Evolutionary conservation across 2,797 vertebrate genomes (phyloP).

Genomic region (Notolabrus celidotus): DNA sequence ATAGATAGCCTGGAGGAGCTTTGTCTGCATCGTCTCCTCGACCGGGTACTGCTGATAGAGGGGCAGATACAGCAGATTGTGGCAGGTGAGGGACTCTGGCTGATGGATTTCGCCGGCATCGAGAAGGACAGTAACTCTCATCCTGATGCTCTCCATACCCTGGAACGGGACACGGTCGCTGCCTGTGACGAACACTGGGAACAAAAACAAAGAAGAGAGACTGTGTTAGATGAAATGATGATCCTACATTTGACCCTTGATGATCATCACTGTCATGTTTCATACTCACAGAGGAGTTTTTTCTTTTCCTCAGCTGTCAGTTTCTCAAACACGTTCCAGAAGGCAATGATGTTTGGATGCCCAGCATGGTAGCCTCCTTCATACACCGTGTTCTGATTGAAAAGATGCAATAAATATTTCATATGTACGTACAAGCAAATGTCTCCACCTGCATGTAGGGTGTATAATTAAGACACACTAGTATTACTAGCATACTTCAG

Average conservation of each 20-base stretch:
- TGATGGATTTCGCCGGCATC: conserved; percentile 72
- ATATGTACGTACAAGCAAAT: no score
- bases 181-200: conserved; percentile 88
- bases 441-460: no score
- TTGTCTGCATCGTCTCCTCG: conserved; percentile 71
- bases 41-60: conserved; percentile 79
- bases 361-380: conserved; percentile 89
- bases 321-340: conserved; percentile 95
- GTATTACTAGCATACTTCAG: no score
- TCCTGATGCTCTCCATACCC: conserved; percentile 74
- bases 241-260: not conserved
- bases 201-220: not conserved
- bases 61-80: conserved; percentile 78
- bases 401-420: not conserved
- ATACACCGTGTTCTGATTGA: conserved; percentile 91
- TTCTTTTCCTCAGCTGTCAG: conserved; percentile 92
- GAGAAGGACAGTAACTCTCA: conserved; percentile 75
- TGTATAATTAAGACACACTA: no score
- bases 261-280: not conserved
- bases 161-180: conserved; percentile 79
- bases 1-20: conserved; percentile 81
- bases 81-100: conserved; percentile 83
- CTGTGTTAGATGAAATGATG: not conserved
- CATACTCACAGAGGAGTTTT: conserved; percentile 91
- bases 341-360: conserved; percentile 90